A percentile compares a stretch with the other conserved stretches of the same genome.
phyloP scores from a whole-genome alignment of 2,797 vertebrate species.

The Sebastes taczanowskii region DNA sequence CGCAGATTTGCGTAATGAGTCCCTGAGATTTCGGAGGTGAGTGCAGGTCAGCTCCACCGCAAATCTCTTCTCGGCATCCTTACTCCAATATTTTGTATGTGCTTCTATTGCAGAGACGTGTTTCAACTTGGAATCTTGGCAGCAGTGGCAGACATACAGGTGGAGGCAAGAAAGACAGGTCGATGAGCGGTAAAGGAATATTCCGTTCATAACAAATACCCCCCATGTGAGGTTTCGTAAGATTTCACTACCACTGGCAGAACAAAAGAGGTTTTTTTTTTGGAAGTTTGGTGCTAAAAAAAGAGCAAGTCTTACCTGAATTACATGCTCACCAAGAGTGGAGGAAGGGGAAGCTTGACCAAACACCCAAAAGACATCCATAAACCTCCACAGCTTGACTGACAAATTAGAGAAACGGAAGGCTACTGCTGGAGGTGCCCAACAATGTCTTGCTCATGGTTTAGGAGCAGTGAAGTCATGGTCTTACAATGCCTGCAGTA shows the following conservation, averaged over 20 bases:
- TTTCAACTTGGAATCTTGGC: neutral
- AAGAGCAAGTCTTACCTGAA: slow-evolving; percentile 19
- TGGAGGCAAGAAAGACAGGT: neutral
- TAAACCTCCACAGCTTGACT: neutral
- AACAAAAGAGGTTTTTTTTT: neutral
- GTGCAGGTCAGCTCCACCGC: neutral
- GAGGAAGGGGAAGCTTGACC: neutral
- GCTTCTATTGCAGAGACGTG: neutral
- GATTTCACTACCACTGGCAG: neutral
- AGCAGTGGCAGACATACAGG: neutral
- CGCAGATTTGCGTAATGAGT: neutral
- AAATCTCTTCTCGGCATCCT: neutral
- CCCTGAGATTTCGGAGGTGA: neutral
- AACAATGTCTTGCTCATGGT: neutral
- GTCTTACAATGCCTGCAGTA: neutral
- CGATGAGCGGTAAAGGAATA: slow-evolving; percentile 6
- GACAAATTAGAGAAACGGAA: neutral
- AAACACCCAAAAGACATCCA: neutral
- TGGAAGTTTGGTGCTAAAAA: neutral
- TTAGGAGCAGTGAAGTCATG: neutral
- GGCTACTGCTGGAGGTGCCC: neutral
- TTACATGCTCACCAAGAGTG: slow-evolving; percentile 2
- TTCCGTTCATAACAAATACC: neutral
- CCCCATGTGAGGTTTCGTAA: neutral
- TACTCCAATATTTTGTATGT: neutral